Evolutionary conservation across 2,888 invertebrate genomes (phyloP), one percentile per base, ranked within the genome.

Genomic region (Philereme vetulata): DNA sequence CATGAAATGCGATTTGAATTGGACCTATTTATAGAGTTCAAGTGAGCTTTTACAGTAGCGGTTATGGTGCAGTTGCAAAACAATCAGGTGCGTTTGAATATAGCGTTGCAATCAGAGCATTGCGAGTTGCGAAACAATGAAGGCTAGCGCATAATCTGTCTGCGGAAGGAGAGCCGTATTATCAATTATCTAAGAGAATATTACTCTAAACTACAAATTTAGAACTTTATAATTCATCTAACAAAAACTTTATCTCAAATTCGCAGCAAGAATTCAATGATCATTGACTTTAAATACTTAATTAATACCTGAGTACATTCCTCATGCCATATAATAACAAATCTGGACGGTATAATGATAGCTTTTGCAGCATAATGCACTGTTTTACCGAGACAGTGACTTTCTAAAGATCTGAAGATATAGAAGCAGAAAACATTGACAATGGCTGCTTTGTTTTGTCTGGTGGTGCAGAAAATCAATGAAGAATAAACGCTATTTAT

Each of bases 41-140:
- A 54, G 53, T 54, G 50, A 63, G 51, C 46, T 45, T 54, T 54
- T 62, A 61, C 60, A 61, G 46, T 38, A 61, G 62, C 53, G 58
- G 65, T 75, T 78, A 65, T 83, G 82, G 82, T 82, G 77, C 76
- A 77, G 77, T 81, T 81, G 77, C 82, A 76, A 81, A 80, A 84
- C 72, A 68, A 68, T 66, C 71, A 68, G 74, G 75, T 75, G 72
- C 76, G 77, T 79, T 74, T 77, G 76, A 63, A 56, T 76, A 84
- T 85, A 84, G 84, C 80, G 74, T 82, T 88, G 84, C 82, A 90
- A 90, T 90, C 90, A 88, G 89, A 90, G 90, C 89, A 89, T 85
- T 87, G 84, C 87, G 76, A 64, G 72, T 90, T 90, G 88, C 84
- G 82, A 88, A 85, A 90, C 85, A 85, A 85, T 84, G 83, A 83